phyloP scores from a whole-genome alignment of 2,113 vertebrate species.

The Albula goreensis region DNA sequence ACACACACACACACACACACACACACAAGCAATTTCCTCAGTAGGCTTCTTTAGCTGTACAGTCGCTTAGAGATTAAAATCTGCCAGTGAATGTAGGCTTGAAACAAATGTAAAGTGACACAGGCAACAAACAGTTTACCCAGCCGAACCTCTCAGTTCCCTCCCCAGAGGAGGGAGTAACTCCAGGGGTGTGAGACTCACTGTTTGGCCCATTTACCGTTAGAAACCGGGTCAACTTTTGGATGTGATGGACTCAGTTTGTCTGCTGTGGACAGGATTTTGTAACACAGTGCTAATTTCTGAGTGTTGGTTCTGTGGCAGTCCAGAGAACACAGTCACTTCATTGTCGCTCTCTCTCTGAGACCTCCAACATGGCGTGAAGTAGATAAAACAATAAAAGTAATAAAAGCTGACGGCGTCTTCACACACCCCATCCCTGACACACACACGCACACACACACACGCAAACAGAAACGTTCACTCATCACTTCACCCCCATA shows the following conservation, averaged over 20 bases:
- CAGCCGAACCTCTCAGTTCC: not conserved
- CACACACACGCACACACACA: no score
- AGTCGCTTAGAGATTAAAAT: not conserved
- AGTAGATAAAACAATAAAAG: slow-evolving; percentile 12
- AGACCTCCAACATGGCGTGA: not conserved
- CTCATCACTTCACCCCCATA: not conserved
- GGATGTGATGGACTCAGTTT: not conserved
- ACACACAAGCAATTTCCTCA: slow-evolving; percentile 1
- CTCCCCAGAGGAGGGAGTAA: not conserved
- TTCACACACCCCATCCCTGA: not conserved
- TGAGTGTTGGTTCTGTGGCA: not conserved
- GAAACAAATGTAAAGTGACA: slow-evolving; percentile 21
- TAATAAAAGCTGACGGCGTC: slow-evolving; percentile 21
- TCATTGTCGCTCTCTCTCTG: not conserved
- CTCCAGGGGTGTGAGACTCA: not conserved
- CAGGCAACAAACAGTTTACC: slow-evolving; percentile 16
- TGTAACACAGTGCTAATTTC: not conserved
- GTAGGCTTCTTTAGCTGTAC: not conserved
- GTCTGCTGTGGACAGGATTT: not conserved
- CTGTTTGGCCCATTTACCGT: not conserved
- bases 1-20: not conserved
- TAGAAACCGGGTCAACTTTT: not conserved
- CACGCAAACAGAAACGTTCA: no score
- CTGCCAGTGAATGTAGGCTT: not conserved
- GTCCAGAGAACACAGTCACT: not conserved